phyloP scores from a whole-genome alignment of 1,140 invertebrate genomes.

The Tachypleus tridentatus region DNA sequence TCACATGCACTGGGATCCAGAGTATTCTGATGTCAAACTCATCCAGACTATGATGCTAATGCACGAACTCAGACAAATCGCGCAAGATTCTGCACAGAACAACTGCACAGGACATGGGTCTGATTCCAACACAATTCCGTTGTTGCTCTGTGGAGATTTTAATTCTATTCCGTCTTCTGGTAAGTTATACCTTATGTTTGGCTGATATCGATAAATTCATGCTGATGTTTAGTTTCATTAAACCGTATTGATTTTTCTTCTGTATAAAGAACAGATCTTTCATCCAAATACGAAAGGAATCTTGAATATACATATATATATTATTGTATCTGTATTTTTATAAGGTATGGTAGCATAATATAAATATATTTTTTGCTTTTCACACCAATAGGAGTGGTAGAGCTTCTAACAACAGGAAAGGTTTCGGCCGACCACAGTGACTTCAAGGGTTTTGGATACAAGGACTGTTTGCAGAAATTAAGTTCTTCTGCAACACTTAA shows the following conservation, averaged over 20 bases:
- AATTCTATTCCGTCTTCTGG: slow-evolving; percentile 97
- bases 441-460: slow-evolving; percentile 93
- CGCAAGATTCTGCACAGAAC: slow-evolving; percentile 47
- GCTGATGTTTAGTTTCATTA: no score
- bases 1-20: slow-evolving; percentile 99
- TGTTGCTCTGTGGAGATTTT: slow-evolving; percentile 95
- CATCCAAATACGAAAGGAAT: no score
- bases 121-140: slow-evolving; percentile 70
- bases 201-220: no score
- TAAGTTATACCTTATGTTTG: slow-evolving; percentile 31
- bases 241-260: no score
- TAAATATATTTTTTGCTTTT: no score
- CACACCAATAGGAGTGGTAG: slow-evolving; percentile 66
- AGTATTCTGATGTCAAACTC: slow-evolving; percentile 99
- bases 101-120: slow-evolving; percentile 41
- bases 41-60: slow-evolving; percentile 99
- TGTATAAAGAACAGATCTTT: no score
- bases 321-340: no score
- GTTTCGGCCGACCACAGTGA: slow-evolving; percentile 85
- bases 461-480: slow-evolving; percentile 78
- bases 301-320: no score
- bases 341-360: no score
- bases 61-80: slow-evolving; percentile 63
- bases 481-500: slow-evolving; percentile 38
- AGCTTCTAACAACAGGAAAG: slow-evolving; percentile 79